Evolutionary conservation across 2,797 vertebrate species (phyloP).

Genomic region (Falco berigora): DNA sequence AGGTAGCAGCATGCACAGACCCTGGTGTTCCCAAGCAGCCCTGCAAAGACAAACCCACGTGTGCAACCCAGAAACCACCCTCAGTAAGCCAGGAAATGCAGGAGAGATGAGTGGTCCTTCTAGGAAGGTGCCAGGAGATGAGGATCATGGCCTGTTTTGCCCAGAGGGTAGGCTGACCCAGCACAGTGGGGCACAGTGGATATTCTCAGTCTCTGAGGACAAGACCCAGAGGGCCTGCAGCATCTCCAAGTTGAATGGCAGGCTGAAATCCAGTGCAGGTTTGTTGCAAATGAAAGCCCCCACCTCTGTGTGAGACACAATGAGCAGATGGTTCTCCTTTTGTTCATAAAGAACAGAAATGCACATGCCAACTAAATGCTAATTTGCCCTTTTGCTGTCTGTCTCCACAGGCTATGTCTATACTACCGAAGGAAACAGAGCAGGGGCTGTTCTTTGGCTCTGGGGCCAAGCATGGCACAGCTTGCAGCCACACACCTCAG

Average conservation of each 20-base stretch:
- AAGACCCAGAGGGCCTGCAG: neutral
- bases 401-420: slow-evolving; percentile 16
- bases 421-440: neutral
- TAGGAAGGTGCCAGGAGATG: neutral
- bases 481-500: neutral
- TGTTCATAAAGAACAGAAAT: slow-evolving; percentile 42
- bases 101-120: neutral
- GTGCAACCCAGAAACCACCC: neutral
- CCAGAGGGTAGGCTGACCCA: neutral
- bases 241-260: neutral
- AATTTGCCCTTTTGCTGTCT: slow-evolving; percentile 53
- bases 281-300: neutral
- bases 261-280: neutral
- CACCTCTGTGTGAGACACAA: slow-evolving; percentile 28
- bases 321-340: slow-evolving; percentile 54
- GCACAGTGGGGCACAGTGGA: neutral
- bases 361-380: slow-evolving; percentile 45
- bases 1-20: neutral
- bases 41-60: neutral
- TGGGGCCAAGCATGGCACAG: neutral
- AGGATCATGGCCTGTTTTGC: neutral
- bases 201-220: neutral
- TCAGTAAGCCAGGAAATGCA: neutral
- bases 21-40: neutral
- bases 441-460: neutral